A percentile compares a stretch with the other conserved stretches of the same genome.
phyloP scores from a whole-genome alignment of 2,113 vertebrate species.

The Xiphophorus couchianus region DNA sequence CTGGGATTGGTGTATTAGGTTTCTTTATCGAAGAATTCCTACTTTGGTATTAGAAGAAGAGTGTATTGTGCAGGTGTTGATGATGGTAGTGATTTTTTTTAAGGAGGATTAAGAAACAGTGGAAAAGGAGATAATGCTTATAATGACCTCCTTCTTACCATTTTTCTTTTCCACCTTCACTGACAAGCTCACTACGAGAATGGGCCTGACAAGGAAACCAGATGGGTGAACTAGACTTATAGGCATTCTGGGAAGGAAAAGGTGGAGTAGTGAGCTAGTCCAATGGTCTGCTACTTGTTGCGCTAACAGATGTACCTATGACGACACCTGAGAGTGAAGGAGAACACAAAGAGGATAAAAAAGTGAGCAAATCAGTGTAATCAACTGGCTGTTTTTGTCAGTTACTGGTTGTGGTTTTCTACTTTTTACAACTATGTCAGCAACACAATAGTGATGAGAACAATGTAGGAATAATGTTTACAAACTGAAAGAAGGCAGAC shows the following conservation, averaged over 20 bases:
- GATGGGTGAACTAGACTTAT: slow-evolving; percentile 66
- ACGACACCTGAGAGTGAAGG: slow-evolving; percentile 59
- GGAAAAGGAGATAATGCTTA: slow-evolving; percentile 23
- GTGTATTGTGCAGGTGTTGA: slow-evolving; percentile 15
- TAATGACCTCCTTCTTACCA: slow-evolving; percentile 17
- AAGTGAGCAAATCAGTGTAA: slow-evolving; percentile 39
- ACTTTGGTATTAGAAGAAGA: not conserved
- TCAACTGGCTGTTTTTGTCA: slow-evolving; percentile 20
- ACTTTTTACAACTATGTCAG: slow-evolving; percentile 2
- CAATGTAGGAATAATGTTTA: slow-evolving; percentile 69
- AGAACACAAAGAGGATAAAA: slow-evolving; percentile 29
- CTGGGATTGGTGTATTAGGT: slow-evolving; percentile 2
- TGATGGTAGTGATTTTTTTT: slow-evolving; percentile 14
- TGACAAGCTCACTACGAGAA: slow-evolving; percentile 54
- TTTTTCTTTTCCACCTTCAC: slow-evolving; percentile 53
- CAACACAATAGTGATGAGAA: slow-evolving; percentile 24
- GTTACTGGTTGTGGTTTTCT: slow-evolving; percentile 5
- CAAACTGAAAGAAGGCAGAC: slow-evolving; percentile 56
- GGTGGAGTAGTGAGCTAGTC: slow-evolving; percentile 56
- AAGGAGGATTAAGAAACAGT: slow-evolving; percentile 19
- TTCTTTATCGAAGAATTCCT: slow-evolving; percentile 13
- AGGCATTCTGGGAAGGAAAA: slow-evolving; percentile 53
- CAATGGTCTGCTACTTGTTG: slow-evolving; percentile 65
- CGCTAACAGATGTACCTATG: slow-evolving; percentile 63
- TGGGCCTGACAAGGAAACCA: slow-evolving; percentile 59